A percentile compares a stretch with the other conserved stretches of the same genome.
Evolutionary conservation across 2,797 vertebrate species (phyloP).

Genomic region (Pagetopsis macropterus): DNA sequence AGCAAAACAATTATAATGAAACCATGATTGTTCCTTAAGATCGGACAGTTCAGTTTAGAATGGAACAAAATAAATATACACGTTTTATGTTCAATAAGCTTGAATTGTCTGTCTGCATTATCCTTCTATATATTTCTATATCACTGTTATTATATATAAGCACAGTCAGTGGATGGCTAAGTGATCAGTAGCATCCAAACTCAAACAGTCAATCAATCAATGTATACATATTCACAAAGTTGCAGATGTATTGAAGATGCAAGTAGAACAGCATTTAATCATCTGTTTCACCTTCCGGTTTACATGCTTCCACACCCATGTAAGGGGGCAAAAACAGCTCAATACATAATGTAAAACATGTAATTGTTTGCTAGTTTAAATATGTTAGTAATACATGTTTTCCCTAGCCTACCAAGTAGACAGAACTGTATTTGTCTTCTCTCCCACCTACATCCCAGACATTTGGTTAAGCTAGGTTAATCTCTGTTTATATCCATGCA

Average conservation of each 20-base stretch:
- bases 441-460: not conserved
- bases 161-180: not conserved
- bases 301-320: not conserved
- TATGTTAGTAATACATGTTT: not conserved
- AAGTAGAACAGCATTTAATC: not conserved
- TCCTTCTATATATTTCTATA: no score
- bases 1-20: not conserved
- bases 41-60: not conserved
- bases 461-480: not conserved
- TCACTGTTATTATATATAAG: not conserved
- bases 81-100: no score
- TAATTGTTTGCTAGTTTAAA: no score
- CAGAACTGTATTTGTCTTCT: not conserved
- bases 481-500: conserved; percentile 13
- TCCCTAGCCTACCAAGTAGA: not conserved
- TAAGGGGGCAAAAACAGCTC: not conserved
- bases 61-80: not conserved
- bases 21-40: not conserved
- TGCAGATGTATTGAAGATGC: no score
- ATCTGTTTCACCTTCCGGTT: not conserved
- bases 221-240: no score
- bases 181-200: not conserved
- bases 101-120: no score
- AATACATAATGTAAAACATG: conserved; percentile 1
- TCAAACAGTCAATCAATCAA: not conserved